Conservation (phyloP, 2,797 vertebrate genomes). For the Sebastes variabilis region DNA sequence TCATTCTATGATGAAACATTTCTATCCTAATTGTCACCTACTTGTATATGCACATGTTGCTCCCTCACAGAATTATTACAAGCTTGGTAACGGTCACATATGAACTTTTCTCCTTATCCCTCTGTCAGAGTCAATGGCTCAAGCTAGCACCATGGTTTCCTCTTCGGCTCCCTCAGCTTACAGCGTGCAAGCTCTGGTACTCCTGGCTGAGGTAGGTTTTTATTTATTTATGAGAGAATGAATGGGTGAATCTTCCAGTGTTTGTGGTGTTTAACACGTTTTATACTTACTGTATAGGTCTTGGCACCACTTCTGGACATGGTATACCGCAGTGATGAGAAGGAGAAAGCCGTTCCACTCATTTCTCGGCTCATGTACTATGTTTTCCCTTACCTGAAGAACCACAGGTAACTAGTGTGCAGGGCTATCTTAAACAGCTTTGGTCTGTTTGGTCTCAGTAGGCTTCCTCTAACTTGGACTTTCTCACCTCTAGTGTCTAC, state of each 20-base stretch:
- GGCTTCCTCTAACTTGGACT: not conserved
- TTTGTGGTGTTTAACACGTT: not conserved
- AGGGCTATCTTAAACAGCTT: not conserved
- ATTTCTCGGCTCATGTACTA: slow-evolving; percentile 95
- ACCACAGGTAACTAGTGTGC: slow-evolving; percentile 87
- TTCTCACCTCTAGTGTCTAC: slow-evolving; percentile 85
- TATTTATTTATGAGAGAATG: not conserved
- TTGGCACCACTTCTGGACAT: slow-evolving; percentile 94
- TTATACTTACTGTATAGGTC: slow-evolving; percentile 60
- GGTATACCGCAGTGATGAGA: slow-evolving; percentile 98
- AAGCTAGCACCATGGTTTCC: slow-evolving; percentile 91
- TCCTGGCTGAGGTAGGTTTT: slow-evolving; percentile 91
- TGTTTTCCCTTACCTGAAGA: slow-evolving; percentile 96
- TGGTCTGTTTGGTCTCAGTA: not conserved
- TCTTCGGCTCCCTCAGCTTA: slow-evolving; percentile 94
- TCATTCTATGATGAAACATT: not conserved
- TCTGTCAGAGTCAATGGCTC: slow-evolving; percentile 80
- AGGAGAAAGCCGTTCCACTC: slow-evolving; percentile 94
- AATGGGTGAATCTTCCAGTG: not conserved
- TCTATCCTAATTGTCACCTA: not conserved
- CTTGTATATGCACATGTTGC: not conserved
- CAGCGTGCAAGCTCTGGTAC: slow-evolving; percentile 95
- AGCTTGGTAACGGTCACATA: not conserved
- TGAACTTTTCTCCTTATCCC: not conserved
- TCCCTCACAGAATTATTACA: not conserved